These are phyloP conservation scores for Pelodytes ibericus DNA, from an alignment of 2,797 vertebrate genomes.

Conservation along the genomic window DNA sequence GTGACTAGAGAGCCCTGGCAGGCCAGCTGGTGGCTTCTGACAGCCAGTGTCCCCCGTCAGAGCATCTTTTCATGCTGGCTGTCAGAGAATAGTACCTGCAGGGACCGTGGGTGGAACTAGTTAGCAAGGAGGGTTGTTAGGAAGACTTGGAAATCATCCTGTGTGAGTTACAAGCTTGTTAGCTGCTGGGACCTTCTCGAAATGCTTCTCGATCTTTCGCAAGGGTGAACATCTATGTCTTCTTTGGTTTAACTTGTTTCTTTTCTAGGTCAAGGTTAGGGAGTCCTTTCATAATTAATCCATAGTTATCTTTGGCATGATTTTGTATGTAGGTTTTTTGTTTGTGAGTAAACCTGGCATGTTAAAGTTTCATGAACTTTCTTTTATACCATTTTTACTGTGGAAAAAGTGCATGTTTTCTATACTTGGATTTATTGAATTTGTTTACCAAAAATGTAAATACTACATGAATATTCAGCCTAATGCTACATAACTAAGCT, in stretches of 20 bases:
- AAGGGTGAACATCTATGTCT: conserved; percentile 56
- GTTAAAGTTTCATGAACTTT: too few species aligned
- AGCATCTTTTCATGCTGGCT: conserved; percentile 76
- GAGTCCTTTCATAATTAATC: too few species aligned
- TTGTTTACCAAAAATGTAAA: too few species aligned
- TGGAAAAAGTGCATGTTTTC: too few species aligned
- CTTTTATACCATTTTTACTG: too few species aligned
- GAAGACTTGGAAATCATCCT: conserved; percentile 70
- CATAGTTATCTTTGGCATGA: too few species aligned
- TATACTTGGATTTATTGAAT: too few species aligned
- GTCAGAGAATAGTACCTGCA: conserved; percentile 77
- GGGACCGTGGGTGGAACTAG: conserved; percentile 73
- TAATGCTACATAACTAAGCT: too few species aligned
- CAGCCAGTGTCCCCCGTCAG: conserved; percentile 77
- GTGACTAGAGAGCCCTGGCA: conserved; percentile 80
- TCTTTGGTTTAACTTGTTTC: not conserved
- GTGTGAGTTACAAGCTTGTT: conserved; percentile 60
- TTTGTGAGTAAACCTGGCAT: too few species aligned
- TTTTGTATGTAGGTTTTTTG: too few species aligned
- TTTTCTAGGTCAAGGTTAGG: conserved; percentile 1
- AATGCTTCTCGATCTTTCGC: conserved; percentile 59
- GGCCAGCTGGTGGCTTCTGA: conserved; percentile 85
- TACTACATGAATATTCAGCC: too few species aligned
- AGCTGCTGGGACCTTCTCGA: conserved; percentile 57
- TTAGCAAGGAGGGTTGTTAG: conserved; percentile 72